phyloP scores from a whole-genome alignment of 1,140 invertebrate genomes.

The Muscidifurax raptorellus region DNA sequence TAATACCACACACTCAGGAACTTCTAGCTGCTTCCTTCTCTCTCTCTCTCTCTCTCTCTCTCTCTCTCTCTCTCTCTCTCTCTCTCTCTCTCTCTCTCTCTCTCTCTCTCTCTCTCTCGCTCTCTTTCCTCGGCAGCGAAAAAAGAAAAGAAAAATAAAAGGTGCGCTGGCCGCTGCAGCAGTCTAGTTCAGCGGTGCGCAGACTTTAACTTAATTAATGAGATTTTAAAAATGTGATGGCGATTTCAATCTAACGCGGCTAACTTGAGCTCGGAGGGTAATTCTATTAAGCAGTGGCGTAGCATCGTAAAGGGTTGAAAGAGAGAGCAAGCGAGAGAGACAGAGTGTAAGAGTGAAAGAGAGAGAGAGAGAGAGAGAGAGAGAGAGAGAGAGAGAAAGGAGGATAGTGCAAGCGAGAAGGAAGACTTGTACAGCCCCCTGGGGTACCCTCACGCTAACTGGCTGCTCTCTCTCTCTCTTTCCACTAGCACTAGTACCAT shows the following conservation, averaged over 20 bases:
- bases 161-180: background rate
- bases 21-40: background rate
- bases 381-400: conserved; percentile 43
- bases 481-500: background rate
- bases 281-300: conserved; percentile 73
- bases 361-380: conserved; percentile 30
- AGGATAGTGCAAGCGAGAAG: conserved; percentile 32
- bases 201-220: conserved; percentile 66
- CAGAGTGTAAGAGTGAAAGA: conserved; percentile 27
- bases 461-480: conserved; percentile 62
- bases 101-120: background rate
- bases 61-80: background rate
- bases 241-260: conserved; percentile 72
- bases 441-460: conserved; percentile 76
- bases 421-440: conserved; percentile 72
- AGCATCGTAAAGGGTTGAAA: conserved; percentile 73
- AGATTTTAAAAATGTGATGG: conserved; percentile 73
- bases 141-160: background rate
- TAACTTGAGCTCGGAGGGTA: conserved; percentile 72
- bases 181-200: background rate
- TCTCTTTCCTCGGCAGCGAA: background rate
- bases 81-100: too few species aligned
- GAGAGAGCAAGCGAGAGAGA: conserved; percentile 50
- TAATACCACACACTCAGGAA: background rate
- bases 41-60: too few species aligned